These are phyloP conservation scores for Callopanchax toddi DNA, from an alignment of 2,113 vertebrate species.

Conservation along the genomic window DNA sequence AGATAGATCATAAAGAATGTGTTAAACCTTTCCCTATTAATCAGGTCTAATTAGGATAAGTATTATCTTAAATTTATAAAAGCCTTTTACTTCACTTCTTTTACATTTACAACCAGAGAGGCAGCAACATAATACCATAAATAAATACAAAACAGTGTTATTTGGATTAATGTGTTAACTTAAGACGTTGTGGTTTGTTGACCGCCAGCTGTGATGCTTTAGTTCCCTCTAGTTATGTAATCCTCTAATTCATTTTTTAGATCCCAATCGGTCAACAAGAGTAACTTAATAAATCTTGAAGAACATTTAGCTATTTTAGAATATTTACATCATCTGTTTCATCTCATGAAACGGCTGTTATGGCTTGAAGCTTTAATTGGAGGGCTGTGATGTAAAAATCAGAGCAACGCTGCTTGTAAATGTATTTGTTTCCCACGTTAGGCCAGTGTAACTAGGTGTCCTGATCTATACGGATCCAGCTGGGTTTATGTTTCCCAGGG, in stretches of 20 bases:
- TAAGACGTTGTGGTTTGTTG: too few relatives aligned
- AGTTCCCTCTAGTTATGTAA: too few relatives aligned
- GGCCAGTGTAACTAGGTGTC: not conserved
- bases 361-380: not conserved
- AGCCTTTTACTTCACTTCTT: not conserved
- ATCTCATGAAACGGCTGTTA: not conserved
- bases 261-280: too few relatives aligned
- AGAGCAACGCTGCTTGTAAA: constrained; percentile 14
- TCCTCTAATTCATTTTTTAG: too few relatives aligned
- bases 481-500: constrained; percentile 35
- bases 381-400: constrained; percentile 6
- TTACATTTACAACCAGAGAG: not conserved
- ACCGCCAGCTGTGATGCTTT: too few relatives aligned
- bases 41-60: not conserved
- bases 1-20: too few relatives aligned
- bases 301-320: not conserved
- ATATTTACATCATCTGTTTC: not conserved
- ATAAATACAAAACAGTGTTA: too few relatives aligned
- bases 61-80: not conserved
- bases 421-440: constrained; percentile 5
- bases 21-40: not conserved
- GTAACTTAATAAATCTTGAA: not conserved
- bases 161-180: too few relatives aligned
- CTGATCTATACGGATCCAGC: constrained; percentile 21
- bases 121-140: not conserved